phyloP scores from a whole-genome alignment of 2,797 vertebrate genomes.

The Xerus rutilus region DNA sequence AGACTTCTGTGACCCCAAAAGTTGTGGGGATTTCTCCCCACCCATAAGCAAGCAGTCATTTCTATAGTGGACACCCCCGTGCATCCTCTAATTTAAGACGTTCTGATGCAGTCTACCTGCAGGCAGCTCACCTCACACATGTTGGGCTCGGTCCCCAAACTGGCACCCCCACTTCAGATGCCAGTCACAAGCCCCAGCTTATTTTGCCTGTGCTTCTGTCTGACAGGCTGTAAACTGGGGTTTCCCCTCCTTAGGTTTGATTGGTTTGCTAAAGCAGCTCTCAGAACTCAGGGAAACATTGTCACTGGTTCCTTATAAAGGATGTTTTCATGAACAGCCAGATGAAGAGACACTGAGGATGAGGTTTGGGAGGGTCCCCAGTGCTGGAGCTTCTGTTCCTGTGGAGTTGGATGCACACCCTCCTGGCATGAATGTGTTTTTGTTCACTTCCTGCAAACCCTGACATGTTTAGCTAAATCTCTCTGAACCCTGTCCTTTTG shows the following conservation, averaged over 20 bases:
- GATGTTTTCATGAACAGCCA: neutral
- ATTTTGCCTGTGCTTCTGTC: neutral
- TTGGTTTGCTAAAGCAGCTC: neutral
- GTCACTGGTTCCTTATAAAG: neutral
- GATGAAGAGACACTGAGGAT: neutral
- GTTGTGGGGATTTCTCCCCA: neutral
- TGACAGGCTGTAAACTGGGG: neutral
- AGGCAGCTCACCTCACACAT: neutral
- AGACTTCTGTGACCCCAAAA: neutral
- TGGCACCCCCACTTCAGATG: neutral
- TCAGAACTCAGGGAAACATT: neutral
- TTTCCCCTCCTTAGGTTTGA: neutral
- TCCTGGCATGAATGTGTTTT: neutral
- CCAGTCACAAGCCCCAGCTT: neutral
- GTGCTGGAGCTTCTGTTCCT: neutral
- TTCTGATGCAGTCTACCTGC: neutral
- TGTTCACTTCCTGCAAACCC: neutral
- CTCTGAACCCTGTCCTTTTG: neutral
- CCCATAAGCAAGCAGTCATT: neutral
- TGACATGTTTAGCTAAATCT: neutral
- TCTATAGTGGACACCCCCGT: neutral
- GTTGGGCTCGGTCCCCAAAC: neutral
- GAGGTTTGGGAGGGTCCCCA: too few relatives aligned
- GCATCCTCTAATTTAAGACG: neutral
- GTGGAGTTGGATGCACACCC: neutral